Percentiles rank a stretch among this genome's conserved stretches.
Conservation (phyloP, 2,888 invertebrate species). For the Orgyia antiqua region DNA sequence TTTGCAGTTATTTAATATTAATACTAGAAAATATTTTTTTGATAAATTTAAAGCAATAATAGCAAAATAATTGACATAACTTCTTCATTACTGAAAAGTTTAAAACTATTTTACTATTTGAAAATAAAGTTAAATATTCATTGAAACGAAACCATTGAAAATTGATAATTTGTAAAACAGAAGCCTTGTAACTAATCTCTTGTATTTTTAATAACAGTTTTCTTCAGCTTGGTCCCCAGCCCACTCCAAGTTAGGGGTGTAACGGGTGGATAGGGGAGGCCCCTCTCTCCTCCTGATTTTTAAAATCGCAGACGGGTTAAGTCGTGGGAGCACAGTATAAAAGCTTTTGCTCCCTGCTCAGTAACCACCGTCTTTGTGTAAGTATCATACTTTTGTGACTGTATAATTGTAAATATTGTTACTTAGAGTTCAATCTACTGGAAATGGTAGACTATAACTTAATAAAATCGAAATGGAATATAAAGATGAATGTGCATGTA, state of each 20-base stretch:
- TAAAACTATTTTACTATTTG: too few relatives aligned
- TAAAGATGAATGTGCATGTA: too few relatives aligned
- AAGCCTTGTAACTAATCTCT: conserved; percentile 58
- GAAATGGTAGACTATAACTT: too few relatives aligned
- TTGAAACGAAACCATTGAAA: conserved; percentile 13
- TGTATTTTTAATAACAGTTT: conserved; percentile 69
- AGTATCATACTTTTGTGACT: conserved; percentile 27
- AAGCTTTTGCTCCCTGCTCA: conserved; percentile 30
- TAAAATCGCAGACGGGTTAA: conserved; percentile 70
- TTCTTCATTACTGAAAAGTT: too few relatives aligned
- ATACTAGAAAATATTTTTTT: too few relatives aligned
- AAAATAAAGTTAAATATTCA: background rate
- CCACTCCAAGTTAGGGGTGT: conserved; percentile 34
- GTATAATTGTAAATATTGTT: conserved; percentile 19
- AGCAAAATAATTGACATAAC: too few relatives aligned
- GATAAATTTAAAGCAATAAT: too few relatives aligned
- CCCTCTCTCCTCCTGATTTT: conserved; percentile 62
- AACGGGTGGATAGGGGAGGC: conserved; percentile 21
- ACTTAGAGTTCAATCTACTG: conserved; percentile 1
- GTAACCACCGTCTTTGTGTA: conserved; percentile 29
- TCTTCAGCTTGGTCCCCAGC: conserved; percentile 54
- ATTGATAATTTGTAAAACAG: conserved; percentile 40
- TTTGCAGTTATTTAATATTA: too few relatives aligned
- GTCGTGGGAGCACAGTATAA: conserved; percentile 35
- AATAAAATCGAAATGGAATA: too few relatives aligned